phyloP scores from a whole-genome alignment of 2,797 vertebrate species.

The Leptodactylus fallax region DNA sequence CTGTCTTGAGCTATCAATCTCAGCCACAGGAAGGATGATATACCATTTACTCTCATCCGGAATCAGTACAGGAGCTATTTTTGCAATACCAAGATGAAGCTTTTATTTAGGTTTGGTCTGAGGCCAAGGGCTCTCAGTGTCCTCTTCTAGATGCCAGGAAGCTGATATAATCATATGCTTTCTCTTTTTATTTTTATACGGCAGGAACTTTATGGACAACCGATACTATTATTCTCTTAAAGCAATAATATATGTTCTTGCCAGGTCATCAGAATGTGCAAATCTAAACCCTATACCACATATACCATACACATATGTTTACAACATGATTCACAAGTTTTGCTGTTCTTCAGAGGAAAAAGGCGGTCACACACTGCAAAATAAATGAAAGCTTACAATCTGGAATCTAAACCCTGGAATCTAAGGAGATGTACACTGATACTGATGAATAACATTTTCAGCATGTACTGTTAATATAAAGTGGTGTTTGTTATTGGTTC shows the following conservation, averaged over 20 bases:
- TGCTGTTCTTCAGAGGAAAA: background rate
- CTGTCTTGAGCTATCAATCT: background rate
- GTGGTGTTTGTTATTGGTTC: background rate
- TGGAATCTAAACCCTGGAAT: background rate
- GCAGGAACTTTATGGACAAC: slow-evolving; percentile 1
- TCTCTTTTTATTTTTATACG: slow-evolving; percentile 6
- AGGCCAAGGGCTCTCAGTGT: slow-evolving; percentile 58
- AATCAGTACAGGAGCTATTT: slow-evolving; percentile 62
- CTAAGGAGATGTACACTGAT: background rate
- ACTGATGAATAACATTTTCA: too few relatives aligned
- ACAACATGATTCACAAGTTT: background rate
- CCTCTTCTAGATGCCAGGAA: slow-evolving; percentile 62
- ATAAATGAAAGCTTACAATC: background rate
- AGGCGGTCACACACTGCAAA: background rate
- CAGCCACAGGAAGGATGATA: slow-evolving; percentile 22
- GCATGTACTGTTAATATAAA: background rate
- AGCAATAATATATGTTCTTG: background rate
- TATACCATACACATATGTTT: background rate
- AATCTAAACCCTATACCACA: background rate
- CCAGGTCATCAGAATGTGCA: background rate
- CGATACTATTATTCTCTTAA: slow-evolving; percentile 8
- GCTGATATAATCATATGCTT: slow-evolving; percentile 47
- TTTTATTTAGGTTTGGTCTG: slow-evolving; percentile 64
- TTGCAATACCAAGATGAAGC: slow-evolving; percentile 63
- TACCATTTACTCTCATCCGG: slow-evolving; percentile 38